Conservation (phyloP, 2,113 vertebrate species). For the Tricholaema leucomelas region DNA sequence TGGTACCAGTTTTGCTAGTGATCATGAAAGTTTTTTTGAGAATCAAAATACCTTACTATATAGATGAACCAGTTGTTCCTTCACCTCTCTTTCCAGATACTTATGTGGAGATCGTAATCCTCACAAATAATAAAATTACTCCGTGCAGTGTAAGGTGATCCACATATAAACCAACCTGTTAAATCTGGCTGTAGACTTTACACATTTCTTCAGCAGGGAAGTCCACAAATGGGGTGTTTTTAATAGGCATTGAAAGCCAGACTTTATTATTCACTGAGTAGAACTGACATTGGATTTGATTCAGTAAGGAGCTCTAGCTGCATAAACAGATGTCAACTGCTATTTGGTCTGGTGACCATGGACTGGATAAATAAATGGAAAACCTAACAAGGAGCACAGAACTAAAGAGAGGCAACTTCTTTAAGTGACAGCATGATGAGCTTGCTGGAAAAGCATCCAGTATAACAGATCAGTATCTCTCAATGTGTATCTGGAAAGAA, state of each 20-base stretch:
- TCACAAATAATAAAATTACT: slow-evolving; percentile 8
- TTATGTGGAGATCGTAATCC: not conserved
- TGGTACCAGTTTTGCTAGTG: not conserved
- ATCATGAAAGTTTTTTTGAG: not conserved
- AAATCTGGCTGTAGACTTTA: not conserved
- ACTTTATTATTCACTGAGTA: slow-evolving; percentile 22
- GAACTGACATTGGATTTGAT: slow-evolving; percentile 7
- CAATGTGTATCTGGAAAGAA: not conserved
- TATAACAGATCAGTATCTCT: not conserved
- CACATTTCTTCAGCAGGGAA: slow-evolving; percentile 27
- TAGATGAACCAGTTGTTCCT: not conserved
- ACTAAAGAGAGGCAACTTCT: not conserved
- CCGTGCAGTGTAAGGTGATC: not conserved
- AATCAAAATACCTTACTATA: not conserved
- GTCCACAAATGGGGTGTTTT: slow-evolving; percentile 15
- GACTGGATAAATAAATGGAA: slow-evolving; percentile 19
- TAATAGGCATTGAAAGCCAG: slow-evolving; percentile 28
- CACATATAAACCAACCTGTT: not conserved
- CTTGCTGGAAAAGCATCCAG: not conserved
- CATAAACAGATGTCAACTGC: slow-evolving; percentile 36
- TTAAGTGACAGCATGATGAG: not conserved
- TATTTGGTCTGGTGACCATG: slow-evolving; percentile 17
- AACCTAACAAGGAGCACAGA: not conserved
- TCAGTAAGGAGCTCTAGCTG: slow-evolving; percentile 25
- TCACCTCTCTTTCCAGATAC: not conserved